Base-by-base conservation (phyloP, 2,888 invertebrate genomes). In the Agonum fuliginosum region DNA sequence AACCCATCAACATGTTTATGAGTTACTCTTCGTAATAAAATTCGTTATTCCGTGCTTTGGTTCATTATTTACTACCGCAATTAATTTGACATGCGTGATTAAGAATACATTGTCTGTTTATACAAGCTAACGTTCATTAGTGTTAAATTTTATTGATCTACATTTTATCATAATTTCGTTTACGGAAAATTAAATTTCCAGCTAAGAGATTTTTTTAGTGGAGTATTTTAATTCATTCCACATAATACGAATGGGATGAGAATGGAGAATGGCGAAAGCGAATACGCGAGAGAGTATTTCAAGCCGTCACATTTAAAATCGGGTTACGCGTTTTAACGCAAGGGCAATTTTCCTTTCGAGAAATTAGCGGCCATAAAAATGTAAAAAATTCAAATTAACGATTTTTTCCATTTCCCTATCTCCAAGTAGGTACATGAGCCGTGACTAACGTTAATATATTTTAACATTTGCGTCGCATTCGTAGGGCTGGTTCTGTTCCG, bases 361-460 rank as follows among this genome's bases (percentile, higher is more conserved):
- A 67, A 75, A 75, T 75, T 75, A 75, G 75, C 75, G 65, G 65
- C 75, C 75, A 75, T 75, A 75, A 75, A 75, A 75, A 75, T 75
- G 75, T 75, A 75, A 75, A 75, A 74, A 75, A 75, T 75, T 75
- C 75, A 75, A 75, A 75, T 75, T 75, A 75, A 75, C 67, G 75
- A 75, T 75, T 75, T 75, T 75, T 75, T 75, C 67, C 75, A 67
- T 67, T 75, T 67, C 67, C 75, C 75, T 75, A 67, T 75, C 75
- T 75, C 12, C 67, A 34, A 75, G 75, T 67, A 37, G 67, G 46
- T 75, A 75, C 67, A 75, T 75, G 75, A 75, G 75, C 75, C 67
- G 75, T 75, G 75, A 75, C 75, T 75, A 75, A 75, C 75, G 75
- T 51, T 75, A 75, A 75, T 75, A 75, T 75, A 75, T 75, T 75